phyloP scores from a whole-genome alignment of 2,797 vertebrate species.

The Trematomus bernacchii region DNA sequence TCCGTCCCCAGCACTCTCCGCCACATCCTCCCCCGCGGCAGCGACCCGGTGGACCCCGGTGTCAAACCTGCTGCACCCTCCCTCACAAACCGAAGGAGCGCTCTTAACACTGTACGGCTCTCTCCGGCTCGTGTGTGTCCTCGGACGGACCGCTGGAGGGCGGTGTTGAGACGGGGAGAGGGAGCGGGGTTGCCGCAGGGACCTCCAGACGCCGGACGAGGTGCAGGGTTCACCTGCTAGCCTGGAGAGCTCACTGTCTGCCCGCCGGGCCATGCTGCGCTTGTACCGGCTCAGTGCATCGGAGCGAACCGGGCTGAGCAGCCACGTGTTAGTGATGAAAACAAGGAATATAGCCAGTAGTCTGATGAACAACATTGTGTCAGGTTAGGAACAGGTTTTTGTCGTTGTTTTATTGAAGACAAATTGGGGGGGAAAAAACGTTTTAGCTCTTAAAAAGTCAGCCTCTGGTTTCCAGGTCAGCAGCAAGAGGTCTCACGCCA shows the following conservation, averaged over 20 bases:
- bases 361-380: constrained; percentile 81
- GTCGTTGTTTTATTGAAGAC: too few species aligned
- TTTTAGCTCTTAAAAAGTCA: not conserved
- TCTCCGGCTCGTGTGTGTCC: constrained; percentile 65
- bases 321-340: constrained; percentile 82
- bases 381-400: not conserved
- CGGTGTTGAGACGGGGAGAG: constrained; percentile 77
- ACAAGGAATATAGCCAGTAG: constrained; percentile 83
- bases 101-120: constrained; percentile 37
- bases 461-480: constrained; percentile 21
- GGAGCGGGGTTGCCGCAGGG: constrained; percentile 74
- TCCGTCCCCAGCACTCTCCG: constrained; percentile 14
- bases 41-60: constrained; percentile 42
- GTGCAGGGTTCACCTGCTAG: constrained; percentile 85
- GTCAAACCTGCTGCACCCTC: constrained; percentile 64
- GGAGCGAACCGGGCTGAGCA: constrained; percentile 73
- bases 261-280: constrained; percentile 76
- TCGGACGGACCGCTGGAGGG: constrained; percentile 83
- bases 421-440: not conserved
- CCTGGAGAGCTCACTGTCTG: constrained; percentile 70
- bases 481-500: constrained; percentile 39
- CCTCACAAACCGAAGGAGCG: constrained; percentile 63
- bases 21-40: constrained; percentile 26
- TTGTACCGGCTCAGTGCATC: constrained; percentile 76
- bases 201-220: constrained; percentile 79